A percentile compares a stretch with the other conserved stretches of the same genome.
phyloP scores from a whole-genome alignment of 2,797 vertebrate genomes.

The Denticeps clupeoides region DNA sequence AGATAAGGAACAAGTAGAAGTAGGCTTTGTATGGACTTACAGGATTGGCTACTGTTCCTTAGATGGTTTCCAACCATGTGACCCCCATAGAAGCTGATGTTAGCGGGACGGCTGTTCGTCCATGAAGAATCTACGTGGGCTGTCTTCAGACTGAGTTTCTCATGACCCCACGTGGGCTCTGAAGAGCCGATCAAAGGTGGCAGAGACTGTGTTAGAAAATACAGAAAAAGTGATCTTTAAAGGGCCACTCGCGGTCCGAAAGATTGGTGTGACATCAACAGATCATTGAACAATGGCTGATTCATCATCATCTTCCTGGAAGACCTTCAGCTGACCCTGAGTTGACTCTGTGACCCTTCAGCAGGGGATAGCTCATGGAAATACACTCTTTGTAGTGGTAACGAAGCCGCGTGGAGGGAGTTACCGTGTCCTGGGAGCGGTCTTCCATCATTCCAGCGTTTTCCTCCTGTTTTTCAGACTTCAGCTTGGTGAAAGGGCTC shows the following conservation, averaged over 20 bases:
- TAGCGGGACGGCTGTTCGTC: conserved; percentile 38
- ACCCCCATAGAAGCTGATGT: conserved; percentile 36
- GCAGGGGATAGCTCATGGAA: too few relatives aligned
- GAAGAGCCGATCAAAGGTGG: conserved; percentile 17
- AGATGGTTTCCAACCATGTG: conserved; percentile 35
- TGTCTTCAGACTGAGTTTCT: conserved; percentile 27
- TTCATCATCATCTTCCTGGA: too few relatives aligned
- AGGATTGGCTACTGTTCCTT: conserved; percentile 28
- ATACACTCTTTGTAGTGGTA: too few relatives aligned
- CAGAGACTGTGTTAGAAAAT: conserved; percentile 15
- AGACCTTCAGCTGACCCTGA: too few relatives aligned
- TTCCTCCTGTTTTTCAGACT: conserved; percentile 18
- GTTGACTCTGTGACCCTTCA: too few relatives aligned
- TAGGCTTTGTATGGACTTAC: too few relatives aligned
- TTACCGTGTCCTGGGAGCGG: too few relatives aligned
- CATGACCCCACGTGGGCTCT: conserved; percentile 19
- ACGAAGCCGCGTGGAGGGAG: too few relatives aligned
- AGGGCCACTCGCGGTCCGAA: too few relatives aligned
- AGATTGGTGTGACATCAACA: too few relatives aligned
- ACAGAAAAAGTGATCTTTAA: background rate
- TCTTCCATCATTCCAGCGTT: conserved; percentile 6
- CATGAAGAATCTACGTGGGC: conserved; percentile 33
- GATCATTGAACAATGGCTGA: too few relatives aligned
- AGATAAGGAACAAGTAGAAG: background rate
- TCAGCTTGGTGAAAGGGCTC: conserved; percentile 24